phyloP scores from a whole-genome alignment of 1,140 invertebrate genomes.

The Lycorma delicatula region DNA sequence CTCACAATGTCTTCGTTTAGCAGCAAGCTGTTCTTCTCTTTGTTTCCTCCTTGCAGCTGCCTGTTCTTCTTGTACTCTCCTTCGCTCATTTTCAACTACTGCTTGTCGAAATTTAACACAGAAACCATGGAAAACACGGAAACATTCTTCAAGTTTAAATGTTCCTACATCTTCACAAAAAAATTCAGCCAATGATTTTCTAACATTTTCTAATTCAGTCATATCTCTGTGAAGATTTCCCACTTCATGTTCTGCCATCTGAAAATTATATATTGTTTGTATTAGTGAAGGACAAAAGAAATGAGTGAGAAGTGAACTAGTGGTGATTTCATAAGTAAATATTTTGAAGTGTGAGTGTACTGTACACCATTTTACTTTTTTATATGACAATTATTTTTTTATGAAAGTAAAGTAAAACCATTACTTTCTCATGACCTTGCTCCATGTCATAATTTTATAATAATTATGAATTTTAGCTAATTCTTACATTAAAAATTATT shows the following conservation, averaged over 20 bases:
- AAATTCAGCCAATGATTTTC: conserved; percentile 77
- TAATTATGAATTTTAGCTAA: too few relatives aligned
- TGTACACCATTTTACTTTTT: too few relatives aligned
- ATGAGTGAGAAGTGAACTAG: background rate
- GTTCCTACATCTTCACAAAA: conserved; percentile 87
- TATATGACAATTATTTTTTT: too few relatives aligned
- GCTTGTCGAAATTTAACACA: conserved; percentile 76
- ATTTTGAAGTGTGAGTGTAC: too few relatives aligned
- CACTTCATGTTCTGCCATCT: conserved; percentile 76
- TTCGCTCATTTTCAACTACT: conserved; percentile 68
- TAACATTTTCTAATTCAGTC: conserved; percentile 68
- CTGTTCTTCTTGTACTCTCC: conserved; percentile 72
- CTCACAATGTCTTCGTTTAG: conserved; percentile 52
- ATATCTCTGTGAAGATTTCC: conserved; percentile 66
- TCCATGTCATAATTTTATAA: too few relatives aligned
- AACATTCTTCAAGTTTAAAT: conserved; percentile 94
- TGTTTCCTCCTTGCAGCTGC: conserved; percentile 63
- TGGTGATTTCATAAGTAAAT: background rate
- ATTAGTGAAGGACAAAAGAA: background rate
- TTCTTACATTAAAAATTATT: too few relatives aligned
- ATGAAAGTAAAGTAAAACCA: too few relatives aligned
- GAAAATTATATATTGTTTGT: conserved; percentile 15
- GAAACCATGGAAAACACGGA: conserved; percentile 80
- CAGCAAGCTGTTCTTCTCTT: conserved; percentile 65
- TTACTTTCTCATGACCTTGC: too few relatives aligned